Evolutionary conservation across 2,888 invertebrate species (phyloP), one percentile per base, ranked within the genome.

Genomic region (Drosophila eohydei): DNA sequence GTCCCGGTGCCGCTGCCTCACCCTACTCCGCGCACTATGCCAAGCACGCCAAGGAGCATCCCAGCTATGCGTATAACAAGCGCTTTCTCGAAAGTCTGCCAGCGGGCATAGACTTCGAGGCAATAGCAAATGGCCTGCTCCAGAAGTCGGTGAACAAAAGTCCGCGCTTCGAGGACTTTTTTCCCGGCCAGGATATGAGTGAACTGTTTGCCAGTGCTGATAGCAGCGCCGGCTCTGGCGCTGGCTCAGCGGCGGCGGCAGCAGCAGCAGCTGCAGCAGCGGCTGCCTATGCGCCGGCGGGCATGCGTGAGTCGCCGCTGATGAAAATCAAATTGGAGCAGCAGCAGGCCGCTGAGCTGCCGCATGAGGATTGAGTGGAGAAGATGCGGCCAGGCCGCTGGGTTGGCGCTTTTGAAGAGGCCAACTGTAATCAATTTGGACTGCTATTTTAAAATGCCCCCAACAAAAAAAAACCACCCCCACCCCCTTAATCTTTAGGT

Each of bases 321-420:
- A 92, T 92, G 82, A 92, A 92, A 71, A 92, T 92, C 66, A 92
- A 92, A 71, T 68, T 92, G 75, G 92, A 92, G 71, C 92, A 92
- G 56, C 92, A 92, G 67, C 88, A 91, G 66, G 82, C 91, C 59
- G 74, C 88, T 16, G 91, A 92, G 69, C 82, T 92, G 81, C 92
- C 90, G 56, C 92, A 92, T 56, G 92, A 92, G 76, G 92, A 92
- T 87, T 92, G 90, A 89, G 81, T 80, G n/a, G 40, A 46, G 51
- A 9, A 38, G 68, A 12, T 57, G 43, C 65, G 68, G 50, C 55
- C 40, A 11, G 21, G 38, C 32, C 50, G 54, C 59, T 71, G 67
- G 62, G 61, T 71, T 71, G 72, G 60, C 57, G 51, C 80, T 81
- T 80, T 50, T 80, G 80, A 81, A 80, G 83, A 76, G 74, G 60